Percentiles rank a stretch among this genome's conserved stretches.
phyloP scores from a whole-genome alignment of 2,797 vertebrate genomes.

The Enteromius treurensis region DNA sequence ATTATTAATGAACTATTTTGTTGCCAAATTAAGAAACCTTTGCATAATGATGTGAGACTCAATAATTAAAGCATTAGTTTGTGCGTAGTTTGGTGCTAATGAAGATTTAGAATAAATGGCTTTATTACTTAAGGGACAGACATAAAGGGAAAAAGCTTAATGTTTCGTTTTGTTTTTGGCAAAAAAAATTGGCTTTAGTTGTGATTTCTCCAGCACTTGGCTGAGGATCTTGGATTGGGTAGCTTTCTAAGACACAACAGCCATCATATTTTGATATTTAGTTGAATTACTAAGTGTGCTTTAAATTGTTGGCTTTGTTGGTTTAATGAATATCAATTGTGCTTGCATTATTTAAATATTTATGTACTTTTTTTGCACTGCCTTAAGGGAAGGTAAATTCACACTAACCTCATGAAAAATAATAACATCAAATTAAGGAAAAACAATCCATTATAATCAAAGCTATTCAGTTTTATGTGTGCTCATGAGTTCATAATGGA shows the following conservation, averaged over 20 bases:
- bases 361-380: conserved; percentile 30
- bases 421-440: conserved; percentile 14
- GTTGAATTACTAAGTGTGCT: conserved; percentile 13
- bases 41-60: neutral
- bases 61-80: neutral
- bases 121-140: neutral
- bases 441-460: neutral
- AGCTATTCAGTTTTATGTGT: conserved; percentile 19
- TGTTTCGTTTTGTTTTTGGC: neutral
- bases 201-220: neutral
- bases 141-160: neutral
- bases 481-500: neutral
- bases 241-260: neutral
- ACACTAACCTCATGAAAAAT: conserved; percentile 30
- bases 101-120: neutral
- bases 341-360: conserved; percentile 3
- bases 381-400: conserved; percentile 47
- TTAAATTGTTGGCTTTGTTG: neutral
- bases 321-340: neutral
- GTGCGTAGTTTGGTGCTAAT: neutral
- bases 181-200: neutral
- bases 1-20: neutral
- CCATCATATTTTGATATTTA: neutral
- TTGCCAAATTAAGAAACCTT: neutral
- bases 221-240: neutral